phyloP scores from a whole-genome alignment of 1,140 invertebrate genomes.

The Eubasilissa regina region DNA sequence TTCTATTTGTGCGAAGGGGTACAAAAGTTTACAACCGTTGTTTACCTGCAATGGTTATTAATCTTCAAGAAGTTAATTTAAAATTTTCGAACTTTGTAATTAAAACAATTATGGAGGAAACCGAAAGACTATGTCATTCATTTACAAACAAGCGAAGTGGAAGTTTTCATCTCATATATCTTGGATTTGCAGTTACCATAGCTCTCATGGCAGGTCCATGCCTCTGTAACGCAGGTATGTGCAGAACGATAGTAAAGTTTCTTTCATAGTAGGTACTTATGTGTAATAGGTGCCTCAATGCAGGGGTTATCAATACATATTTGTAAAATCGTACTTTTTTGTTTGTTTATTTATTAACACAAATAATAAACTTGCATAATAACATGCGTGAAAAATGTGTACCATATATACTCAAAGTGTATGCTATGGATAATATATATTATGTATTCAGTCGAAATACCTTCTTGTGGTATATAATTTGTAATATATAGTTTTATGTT shows the following conservation, averaged over 20 bases:
- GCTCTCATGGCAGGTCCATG: constrained; percentile 44
- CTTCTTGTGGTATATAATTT: no score
- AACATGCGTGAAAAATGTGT: background rate
- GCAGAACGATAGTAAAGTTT: background rate
- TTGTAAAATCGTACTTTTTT: background rate
- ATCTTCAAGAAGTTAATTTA: constrained; percentile 12
- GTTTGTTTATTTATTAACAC: background rate
- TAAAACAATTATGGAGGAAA: constrained; percentile 46
- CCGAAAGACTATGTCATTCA: constrained; percentile 40
- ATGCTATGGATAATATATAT: no score
- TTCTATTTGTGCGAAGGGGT: background rate
- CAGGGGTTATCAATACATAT: constrained; percentile 6
- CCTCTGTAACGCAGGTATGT: constrained; percentile 48
- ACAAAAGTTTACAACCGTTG: constrained; percentile 37
- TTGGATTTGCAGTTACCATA: constrained; percentile 41
- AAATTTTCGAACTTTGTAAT: constrained; percentile 13
- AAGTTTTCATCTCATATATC: constrained; percentile 27
- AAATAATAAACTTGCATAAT: background rate
- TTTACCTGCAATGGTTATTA: constrained; percentile 38
- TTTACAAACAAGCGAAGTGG: background rate
- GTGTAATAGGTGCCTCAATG: background rate
- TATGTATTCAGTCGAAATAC: no score
- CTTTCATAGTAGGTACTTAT: constrained; percentile 11
- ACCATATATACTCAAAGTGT: no score
- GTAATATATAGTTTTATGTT: no score